Evolutionary conservation across 2,113 vertebrate genomes (phyloP).

Genomic region (Illadopsis cleaveri): DNA sequence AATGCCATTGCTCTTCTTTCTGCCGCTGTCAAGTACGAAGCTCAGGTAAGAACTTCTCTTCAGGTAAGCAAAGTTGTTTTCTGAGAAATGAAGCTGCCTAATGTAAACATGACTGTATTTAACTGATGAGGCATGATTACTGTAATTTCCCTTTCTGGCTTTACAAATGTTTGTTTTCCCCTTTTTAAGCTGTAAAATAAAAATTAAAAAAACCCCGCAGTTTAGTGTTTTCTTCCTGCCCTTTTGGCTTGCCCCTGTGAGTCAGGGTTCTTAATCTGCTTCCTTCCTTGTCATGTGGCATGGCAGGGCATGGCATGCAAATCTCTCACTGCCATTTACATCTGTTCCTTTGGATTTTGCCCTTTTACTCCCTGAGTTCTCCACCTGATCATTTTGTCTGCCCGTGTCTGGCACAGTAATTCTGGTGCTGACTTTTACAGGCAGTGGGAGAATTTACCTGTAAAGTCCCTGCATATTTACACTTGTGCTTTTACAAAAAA

Average conservation of each 20-base stretch:
- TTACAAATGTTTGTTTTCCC: background rate
- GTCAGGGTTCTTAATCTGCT: background rate
- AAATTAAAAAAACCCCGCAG: background rate
- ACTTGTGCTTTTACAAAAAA: background rate
- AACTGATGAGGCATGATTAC: background rate
- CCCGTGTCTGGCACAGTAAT: background rate
- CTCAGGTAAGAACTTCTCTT: slow-evolving; percentile 81
- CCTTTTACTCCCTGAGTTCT: background rate
- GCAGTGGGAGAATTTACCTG: background rate
- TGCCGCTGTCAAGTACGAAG: slow-evolving; percentile 94
- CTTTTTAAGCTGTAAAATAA: background rate
- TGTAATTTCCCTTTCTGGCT: background rate
- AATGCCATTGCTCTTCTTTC: slow-evolving; percentile 95
- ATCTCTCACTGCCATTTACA: background rate
- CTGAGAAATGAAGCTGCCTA: background rate
- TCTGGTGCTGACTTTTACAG: background rate
- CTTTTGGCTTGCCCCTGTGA: background rate
- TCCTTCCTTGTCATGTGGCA: background rate
- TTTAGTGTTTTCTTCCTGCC: background rate
- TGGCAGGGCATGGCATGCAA: rapidly evolving
- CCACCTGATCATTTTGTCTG: background rate
- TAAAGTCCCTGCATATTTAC: background rate
- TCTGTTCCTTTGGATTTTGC: background rate
- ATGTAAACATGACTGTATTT: background rate
- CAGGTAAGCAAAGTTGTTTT: background rate